phyloP scores from a whole-genome alignment of 2,113 vertebrate species.

The Hemichromis elongatus region DNA sequence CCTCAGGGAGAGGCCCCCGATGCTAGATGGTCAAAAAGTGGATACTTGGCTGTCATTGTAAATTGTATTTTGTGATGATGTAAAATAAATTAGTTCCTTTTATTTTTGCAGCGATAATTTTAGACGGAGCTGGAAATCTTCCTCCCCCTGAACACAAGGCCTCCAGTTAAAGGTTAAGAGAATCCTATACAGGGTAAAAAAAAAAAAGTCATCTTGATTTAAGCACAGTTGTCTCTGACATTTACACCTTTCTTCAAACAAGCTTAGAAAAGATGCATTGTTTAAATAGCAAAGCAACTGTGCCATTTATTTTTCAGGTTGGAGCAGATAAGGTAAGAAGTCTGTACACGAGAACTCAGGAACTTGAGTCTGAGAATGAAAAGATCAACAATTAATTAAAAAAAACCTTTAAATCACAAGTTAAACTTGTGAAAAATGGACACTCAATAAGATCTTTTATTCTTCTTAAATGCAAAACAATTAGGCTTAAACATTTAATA shows the following conservation, averaged over 20 bases:
- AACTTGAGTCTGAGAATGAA: neutral
- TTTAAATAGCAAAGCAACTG: neutral
- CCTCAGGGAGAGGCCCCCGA: neutral
- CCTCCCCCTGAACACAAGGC: neutral
- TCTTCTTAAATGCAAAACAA: neutral
- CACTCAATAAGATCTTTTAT: neutral
- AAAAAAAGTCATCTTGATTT: neutral
- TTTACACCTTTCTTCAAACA: neutral
- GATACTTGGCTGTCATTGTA: neutral
- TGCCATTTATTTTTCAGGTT: neutral
- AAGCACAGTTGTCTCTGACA: neutral
- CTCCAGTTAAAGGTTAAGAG: neutral
- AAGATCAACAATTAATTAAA: neutral
- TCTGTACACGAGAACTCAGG: neutral
- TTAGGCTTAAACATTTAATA: neutral
- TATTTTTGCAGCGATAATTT: neutral
- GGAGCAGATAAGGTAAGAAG: neutral
- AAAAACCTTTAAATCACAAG: neutral
- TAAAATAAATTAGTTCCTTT: neutral
- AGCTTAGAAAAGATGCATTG: neutral
- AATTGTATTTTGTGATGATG: neutral
- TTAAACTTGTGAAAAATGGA: neutral
- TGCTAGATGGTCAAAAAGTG: neutral
- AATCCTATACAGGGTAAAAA: neutral
- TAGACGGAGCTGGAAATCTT: neutral